Evolutionary conservation across 2,888 invertebrate species (phyloP).

Genomic region (Malacosoma neustria): DNA sequence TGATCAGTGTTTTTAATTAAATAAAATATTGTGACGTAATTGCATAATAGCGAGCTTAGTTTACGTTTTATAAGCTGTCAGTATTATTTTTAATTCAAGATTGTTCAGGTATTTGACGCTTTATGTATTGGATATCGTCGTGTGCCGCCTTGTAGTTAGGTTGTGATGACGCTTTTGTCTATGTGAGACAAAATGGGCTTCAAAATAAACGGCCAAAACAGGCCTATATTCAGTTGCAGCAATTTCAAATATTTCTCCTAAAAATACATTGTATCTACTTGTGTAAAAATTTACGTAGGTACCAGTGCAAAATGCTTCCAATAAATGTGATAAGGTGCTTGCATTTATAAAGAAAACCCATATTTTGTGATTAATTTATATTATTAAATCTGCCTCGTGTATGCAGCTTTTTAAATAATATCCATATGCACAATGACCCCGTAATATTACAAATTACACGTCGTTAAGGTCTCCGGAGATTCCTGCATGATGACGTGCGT

Average conservation of each 20-base stretch:
- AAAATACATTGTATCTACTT: too few relatives aligned
- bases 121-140: slow-evolving; percentile 66
- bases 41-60: slow-evolving; percentile 24
- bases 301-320: too few relatives aligned
- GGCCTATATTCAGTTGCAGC: slow-evolving; percentile 3
- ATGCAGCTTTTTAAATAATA: background rate
- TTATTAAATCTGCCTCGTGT: background rate
- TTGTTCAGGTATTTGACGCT: slow-evolving; percentile 38
- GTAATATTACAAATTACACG: background rate
- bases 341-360: too few relatives aligned
- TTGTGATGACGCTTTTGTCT: slow-evolving; percentile 54
- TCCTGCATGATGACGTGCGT: background rate
- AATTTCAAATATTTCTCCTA: too few relatives aligned
- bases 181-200: slow-evolving; percentile 44
- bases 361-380: too few relatives aligned
- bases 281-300: too few relatives aligned
- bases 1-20: slow-evolving; percentile 17
- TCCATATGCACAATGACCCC: background rate
- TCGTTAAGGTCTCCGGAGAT: background rate
- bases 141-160: slow-evolving; percentile 63
- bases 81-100: slow-evolving; percentile 33
- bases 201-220: slow-evolving; percentile 22
- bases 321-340: too few relatives aligned
- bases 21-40: slow-evolving; percentile 17
- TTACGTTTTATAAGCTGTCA: slow-evolving; percentile 35